Percentiles rank a stretch among this genome's conserved stretches.
phyloP scores from a whole-genome alignment of 2,797 vertebrate species.

The Necrosyrtes monachus region DNA sequence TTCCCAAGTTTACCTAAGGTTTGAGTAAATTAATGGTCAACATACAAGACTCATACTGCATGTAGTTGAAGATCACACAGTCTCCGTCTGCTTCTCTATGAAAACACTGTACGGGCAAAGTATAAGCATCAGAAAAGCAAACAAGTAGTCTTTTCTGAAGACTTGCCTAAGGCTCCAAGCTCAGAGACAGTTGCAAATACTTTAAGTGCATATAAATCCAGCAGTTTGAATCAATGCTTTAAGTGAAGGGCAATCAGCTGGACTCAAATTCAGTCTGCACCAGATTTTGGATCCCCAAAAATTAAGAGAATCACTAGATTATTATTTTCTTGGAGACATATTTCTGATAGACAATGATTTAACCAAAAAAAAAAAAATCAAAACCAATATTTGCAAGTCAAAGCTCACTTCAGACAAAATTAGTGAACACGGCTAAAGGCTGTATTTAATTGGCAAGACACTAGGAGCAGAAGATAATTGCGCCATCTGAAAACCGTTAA shows the following conservation, averaged over 20 bases:
- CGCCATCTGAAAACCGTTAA: slow-evolving; percentile 35
- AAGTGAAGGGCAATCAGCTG: background rate
- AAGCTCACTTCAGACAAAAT: slow-evolving; percentile 7
- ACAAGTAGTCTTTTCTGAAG: background rate
- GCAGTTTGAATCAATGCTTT: background rate
- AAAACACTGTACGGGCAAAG: background rate
- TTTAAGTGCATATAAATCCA: background rate
- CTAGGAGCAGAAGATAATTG: background rate
- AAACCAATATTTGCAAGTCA: slow-evolving; percentile 12
- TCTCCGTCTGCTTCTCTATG: background rate
- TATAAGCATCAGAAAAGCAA: background rate
- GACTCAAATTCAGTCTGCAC: background rate
- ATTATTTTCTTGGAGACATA: background rate
- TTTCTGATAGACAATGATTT: background rate
- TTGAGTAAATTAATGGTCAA: background rate
- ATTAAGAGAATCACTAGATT: background rate
- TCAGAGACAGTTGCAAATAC: background rate
- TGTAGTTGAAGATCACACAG: background rate
- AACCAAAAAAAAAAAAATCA: background rate
- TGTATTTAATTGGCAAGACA: slow-evolving; percentile 10
- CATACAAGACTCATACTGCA: too few species aligned
- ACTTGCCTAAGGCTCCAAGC: background rate
- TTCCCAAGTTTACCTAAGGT: background rate
- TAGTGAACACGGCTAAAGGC: background rate
- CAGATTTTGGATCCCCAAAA: background rate